Evolutionary conservation across 2,797 vertebrate species (phyloP).

Genomic region (Sphaeramia orbicularis): DNA sequence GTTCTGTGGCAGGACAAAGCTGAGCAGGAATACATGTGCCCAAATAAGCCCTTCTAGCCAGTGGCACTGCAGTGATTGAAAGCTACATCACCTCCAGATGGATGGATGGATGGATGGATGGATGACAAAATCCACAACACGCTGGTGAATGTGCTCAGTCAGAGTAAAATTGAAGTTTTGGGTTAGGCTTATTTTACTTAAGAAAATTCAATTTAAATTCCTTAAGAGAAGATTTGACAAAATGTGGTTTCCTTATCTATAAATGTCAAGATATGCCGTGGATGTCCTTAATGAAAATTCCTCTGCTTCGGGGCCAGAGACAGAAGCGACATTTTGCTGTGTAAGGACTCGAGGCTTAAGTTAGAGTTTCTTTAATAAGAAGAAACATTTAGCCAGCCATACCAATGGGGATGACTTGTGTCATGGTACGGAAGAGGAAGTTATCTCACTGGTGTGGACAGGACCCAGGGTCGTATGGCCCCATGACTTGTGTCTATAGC

Average conservation of each 20-base stretch:
- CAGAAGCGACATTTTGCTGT: constrained; percentile 39
- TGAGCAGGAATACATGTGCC: constrained; percentile 12
- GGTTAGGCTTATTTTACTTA: too few species aligned
- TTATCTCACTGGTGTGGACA: constrained; percentile 58
- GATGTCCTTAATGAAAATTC: constrained; percentile 38
- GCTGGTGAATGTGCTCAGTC: too few species aligned
- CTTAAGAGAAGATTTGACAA: constrained; percentile 14
- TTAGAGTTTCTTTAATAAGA: constrained; percentile 40
- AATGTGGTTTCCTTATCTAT: constrained; percentile 17
- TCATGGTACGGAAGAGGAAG: constrained; percentile 55
- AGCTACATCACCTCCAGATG: too few species aligned
- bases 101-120: constrained; percentile 7
- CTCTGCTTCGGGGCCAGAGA: constrained; percentile 31
- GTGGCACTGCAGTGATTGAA: constrained; percentile 2
- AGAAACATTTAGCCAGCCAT: constrained; percentile 27
- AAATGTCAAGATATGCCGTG: constrained; percentile 31
- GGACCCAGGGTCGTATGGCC: constrained; percentile 60
- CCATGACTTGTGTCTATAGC: constrained; percentile 56
- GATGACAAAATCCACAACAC: too few species aligned
- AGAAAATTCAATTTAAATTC: constrained; percentile 21
- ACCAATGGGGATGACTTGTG: constrained; percentile 35
- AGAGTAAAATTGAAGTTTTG: too few species aligned
- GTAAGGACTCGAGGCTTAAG: constrained; percentile 37
- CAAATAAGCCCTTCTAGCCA: constrained; percentile 11
- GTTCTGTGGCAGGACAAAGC: constrained; percentile 5